Evolutionary conservation across 2,797 vertebrate genomes (phyloP), one percentile per base, ranked within the genome.

Genomic region (Numenius phaeopus): DNA sequence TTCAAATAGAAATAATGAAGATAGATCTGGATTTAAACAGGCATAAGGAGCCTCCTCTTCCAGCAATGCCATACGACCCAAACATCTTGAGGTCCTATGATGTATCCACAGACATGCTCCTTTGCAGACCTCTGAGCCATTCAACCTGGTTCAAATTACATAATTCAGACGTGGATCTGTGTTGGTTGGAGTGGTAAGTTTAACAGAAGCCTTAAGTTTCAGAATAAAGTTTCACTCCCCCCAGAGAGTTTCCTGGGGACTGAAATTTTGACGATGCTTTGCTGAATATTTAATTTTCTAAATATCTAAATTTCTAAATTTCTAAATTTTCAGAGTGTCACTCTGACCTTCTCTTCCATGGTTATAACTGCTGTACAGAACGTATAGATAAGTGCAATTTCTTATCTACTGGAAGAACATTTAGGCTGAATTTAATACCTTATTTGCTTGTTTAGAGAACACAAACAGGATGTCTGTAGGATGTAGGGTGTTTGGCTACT

Each of bases 121-220:
- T 89, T 24, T 54, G 34, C 44, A 32, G 5, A 67, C 3, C 39
- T 87, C 59, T 52, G 7, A 89, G 55, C 24, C 14, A 14, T 69
- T 73, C n/a, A 55, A 0, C 30, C 23, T 44, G 13, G 40, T 46
- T 59, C 52, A 44, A 71, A n/a, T 52, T 34, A 64, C 6, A 10
- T 19, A 72, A 76, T 0, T 0, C 39, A 83, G 46, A 57, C 0
- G 0, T 26, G 20, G 14, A 58, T 32, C 37, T 52, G 2, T 27
- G 37, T 17, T 34, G 42, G 20, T 12, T 72, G 24, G 27, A 94
- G 15, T 49, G 42, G 4, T 37, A 52, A 65, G 19, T 72, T 75
- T 64, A 93, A 55, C 27, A 57, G 14, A 79, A 85, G 5, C 55
- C 67, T 84, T 27, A 55, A 30, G 37, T 50, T 61, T 84, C 22